Conservation (phyloP, 2,797 vertebrate genomes). For the Muscicapa striata region DNA sequence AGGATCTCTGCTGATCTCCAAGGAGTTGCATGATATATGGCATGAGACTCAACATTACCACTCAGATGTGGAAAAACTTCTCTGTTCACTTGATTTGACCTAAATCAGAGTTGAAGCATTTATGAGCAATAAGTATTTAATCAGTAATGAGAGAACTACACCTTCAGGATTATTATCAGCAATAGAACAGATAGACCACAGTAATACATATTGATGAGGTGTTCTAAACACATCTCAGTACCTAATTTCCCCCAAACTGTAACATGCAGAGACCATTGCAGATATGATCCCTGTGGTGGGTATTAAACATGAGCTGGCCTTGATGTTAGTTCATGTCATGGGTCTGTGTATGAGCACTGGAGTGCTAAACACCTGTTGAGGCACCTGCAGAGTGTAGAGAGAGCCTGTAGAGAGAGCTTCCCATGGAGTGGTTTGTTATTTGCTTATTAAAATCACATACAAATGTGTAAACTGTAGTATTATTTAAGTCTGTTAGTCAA, state of each 20-base stretch:
- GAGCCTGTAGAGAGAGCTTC: not conserved
- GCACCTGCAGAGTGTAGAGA: not conserved
- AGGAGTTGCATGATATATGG: not conserved
- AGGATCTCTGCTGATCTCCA: not conserved
- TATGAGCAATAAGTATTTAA: not conserved
- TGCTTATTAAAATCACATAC: not conserved
- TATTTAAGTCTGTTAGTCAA: not conserved
- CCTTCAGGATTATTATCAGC: not conserved
- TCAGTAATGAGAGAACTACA: not conserved
- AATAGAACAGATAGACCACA: not conserved
- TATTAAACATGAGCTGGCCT: not conserved
- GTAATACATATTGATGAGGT: not conserved
- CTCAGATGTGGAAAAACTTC: not conserved
- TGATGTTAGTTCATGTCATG: not conserved
- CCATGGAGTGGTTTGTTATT: not conserved
- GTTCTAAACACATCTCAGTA: not conserved
- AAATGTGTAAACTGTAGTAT: not conserved
- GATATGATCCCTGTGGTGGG: not conserved
- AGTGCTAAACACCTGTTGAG: not conserved
- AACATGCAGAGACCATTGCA: rapidly evolving
- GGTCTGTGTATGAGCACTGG: not conserved
- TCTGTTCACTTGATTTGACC: not conserved
- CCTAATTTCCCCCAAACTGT: not conserved
- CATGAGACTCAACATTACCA: not conserved
- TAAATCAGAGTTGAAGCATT: not conserved